Conservation (phyloP, 2,888 invertebrate species). For the Blastobasis lacticolella region DNA sequence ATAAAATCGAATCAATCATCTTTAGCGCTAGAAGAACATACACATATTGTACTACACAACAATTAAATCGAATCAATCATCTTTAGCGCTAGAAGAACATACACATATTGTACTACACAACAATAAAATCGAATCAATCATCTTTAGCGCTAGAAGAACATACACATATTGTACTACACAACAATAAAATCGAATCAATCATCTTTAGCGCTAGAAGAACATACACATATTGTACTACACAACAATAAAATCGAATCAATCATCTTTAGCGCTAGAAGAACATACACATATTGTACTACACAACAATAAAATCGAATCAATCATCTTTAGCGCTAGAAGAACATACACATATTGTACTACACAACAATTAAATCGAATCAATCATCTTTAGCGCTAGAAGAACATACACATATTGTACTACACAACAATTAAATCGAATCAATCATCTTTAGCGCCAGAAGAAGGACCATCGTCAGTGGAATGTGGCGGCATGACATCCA, state of each 20-base stretch:
- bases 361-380: not conserved
- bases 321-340: conserved; percentile 80
- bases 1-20: not conserved
- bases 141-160: conserved; percentile 82
- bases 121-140: not conserved
- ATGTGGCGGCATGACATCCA: conserved; percentile 83
- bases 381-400: conserved; percentile 77
- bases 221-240: not conserved
- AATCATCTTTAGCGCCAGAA: conserved; percentile 77
- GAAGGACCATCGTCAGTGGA: conserved; percentile 84
- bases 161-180: not conserved
- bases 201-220: conserved; percentile 81
- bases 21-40: conserved; percentile 84
- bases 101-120: not conserved
- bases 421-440: not conserved
- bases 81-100: conserved; percentile 83
- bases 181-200: not conserved
- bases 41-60: not conserved
- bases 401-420: not conserved
- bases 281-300: no score
- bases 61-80: not conserved
- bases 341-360: conserved; percentile 1
- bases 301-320: not conserved
- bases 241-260: not conserved
- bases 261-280: conserved; percentile 80